phyloP scores from a whole-genome alignment of 2,888 invertebrate species.

The Cephus spinipes region DNA sequence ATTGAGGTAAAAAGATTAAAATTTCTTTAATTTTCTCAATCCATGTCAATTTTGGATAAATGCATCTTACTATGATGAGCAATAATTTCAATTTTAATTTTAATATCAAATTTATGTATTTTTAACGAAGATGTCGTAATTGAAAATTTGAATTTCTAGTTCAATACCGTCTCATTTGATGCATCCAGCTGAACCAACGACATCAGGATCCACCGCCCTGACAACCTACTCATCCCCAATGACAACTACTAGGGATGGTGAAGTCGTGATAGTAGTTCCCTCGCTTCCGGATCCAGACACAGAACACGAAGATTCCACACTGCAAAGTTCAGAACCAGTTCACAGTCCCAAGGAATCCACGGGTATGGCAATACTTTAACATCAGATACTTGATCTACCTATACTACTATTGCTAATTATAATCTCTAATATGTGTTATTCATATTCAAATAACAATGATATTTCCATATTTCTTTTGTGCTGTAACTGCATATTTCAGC shows the following conservation, averaged over 20 bases:
- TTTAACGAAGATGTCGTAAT: neutral
- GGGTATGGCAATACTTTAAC: slow-evolving; percentile 33
- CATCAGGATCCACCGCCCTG: slow-evolving; percentile 17
- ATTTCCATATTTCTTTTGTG: neutral
- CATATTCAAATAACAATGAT: neutral
- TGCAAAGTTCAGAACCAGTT: slow-evolving; percentile 35
- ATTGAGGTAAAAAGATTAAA: slow-evolving; percentile 73
- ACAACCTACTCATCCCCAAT: slow-evolving; percentile 19
- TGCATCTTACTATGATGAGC: no score
- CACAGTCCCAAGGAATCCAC: slow-evolving; percentile 42
- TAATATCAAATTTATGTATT: neutral
- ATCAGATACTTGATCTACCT: neutral
- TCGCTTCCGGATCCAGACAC: slow-evolving; percentile 58
- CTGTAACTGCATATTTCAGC: neutral
- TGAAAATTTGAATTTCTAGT: slow-evolving; percentile 27
- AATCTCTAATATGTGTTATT: neutral
- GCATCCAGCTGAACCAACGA: slow-evolving; percentile 45
- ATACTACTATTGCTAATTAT: neutral
- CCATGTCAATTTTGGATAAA: no score
- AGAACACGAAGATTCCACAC: slow-evolving; percentile 33
- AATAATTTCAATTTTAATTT: neutral
- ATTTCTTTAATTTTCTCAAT: neutral
- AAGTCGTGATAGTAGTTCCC: slow-evolving; percentile 70
- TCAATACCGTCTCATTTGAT: slow-evolving; percentile 53
- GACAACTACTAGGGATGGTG: slow-evolving; percentile 62